phyloP scores from a whole-genome alignment of 92 coral and sea anemone species.

The Parazoanthus swiftii region DNA sequence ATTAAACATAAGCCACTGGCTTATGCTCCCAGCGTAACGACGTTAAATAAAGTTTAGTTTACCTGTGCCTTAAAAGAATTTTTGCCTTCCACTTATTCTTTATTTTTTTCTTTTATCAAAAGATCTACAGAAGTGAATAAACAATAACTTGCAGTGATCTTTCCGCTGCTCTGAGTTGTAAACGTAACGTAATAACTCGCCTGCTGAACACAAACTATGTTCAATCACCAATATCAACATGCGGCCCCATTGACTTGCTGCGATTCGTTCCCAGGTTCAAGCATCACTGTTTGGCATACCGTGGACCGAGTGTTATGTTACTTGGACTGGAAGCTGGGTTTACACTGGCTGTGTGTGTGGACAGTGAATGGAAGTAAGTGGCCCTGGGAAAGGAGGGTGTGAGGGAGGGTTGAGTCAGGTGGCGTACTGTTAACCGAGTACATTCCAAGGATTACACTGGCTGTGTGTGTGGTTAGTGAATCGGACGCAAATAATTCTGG shows the following conservation, averaged over 20 bases:
- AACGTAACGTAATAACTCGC: not conserved
- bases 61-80: too few species aligned
- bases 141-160: not conserved
- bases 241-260: not conserved
- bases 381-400: not conserved
- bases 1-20: too few species aligned
- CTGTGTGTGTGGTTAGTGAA: too few species aligned
- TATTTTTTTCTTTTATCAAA: too few species aligned
- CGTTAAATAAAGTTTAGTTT: too few species aligned
- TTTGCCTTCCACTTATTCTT: too few species aligned
- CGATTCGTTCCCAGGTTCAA: conserved; percentile 64
- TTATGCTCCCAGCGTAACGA: too few species aligned
- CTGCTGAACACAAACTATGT: not conserved
- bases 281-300: conserved; percentile 76
- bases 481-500: too few species aligned
- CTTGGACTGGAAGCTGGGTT: conserved; percentile 39
- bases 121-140: too few species aligned
- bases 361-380: conserved; percentile 23
- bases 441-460: not conserved
- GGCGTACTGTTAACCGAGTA: not conserved
- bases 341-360: conserved; percentile 8
- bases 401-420: not conserved
- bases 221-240: not conserved
- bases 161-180: not conserved
- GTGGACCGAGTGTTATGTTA: conserved; percentile 59